These are phyloP conservation scores for Antedon bifida DNA, from an alignment of 35 echinoderm and acorn worm genomes.

Conservation along the genomic window DNA sequence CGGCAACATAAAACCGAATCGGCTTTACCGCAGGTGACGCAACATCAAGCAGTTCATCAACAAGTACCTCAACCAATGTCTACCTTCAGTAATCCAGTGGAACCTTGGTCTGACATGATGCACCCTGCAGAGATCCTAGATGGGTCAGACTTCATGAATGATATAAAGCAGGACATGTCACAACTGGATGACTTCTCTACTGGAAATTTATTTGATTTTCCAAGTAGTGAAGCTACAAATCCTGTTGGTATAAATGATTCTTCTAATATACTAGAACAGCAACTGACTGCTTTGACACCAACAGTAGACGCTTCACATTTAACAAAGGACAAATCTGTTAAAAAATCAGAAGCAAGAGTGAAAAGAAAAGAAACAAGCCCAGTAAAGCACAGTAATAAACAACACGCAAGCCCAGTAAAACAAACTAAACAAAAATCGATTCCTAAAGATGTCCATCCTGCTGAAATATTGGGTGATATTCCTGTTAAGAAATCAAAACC, in stretches of 20 bases:
- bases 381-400: no score
- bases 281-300: neutral
- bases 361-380: no score
- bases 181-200: neutral
- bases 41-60: neutral
- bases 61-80: neutral
- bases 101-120: neutral
- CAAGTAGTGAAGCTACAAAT: neutral
- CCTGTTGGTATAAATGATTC: neutral
- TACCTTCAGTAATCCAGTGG: neutral
- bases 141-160: neutral
- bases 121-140: neutral
- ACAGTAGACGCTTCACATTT: neutral
- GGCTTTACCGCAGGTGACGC: no score
- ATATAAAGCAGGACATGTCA: neutral
- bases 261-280: neutral
- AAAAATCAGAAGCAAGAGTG: no score
- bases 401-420: neutral
- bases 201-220: neutral
- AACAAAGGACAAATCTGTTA: neutral
- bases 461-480: neutral
- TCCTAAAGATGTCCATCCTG: neutral
- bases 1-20: neutral
- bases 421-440: neutral
- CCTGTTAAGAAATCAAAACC: neutral